Evolutionary conservation across 2,113 vertebrate genomes (phyloP), one percentile per base, ranked within the genome.

Genomic region (Ailurus styani): DNA sequence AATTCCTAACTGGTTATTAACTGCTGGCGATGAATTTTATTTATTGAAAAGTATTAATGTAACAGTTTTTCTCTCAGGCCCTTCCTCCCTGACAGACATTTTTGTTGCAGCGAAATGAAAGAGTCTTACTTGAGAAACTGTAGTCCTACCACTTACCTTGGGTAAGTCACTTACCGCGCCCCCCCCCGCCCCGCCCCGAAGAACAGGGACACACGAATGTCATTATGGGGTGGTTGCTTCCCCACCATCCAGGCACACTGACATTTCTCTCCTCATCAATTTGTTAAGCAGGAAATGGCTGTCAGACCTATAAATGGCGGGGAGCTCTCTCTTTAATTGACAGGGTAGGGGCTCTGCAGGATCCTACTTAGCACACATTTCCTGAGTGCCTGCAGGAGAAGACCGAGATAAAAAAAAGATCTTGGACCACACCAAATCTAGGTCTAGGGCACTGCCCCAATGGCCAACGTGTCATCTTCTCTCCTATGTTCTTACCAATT

Each of bases 261-360:
- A 18, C 50, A 64, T 52, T 62, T 84, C 27, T 54, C 9, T 64
- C 83, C 14, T 64, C 0, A 13, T 97, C 52, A 93, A 20, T 70
- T 57, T 85, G 64, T 93, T 96, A 97, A 96, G 95, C 2, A 27
- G 57, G 72, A 96, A 55, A 52, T 89, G 87, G 96, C 6, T 87
- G 87, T 45, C 92, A 93, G 90, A 75, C 42, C 0, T 81, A 88
- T 45, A 55, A 78, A 93, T 2, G 0, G 45, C 66, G 55, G 13
- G 0, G 0, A 25, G 55, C 95, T 64, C 31, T 31, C 93, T 34
- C 42, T 90, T 90, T 70, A 55, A 86, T 0, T 83, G 90, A 93
- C 27, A 89, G 40, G 31, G 27, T 82, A 87, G 89, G 72, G 73
- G 27, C 78, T 25, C 92, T 47, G 72, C 66, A 83, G 86, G 42